Conservation (phyloP, 2,113 vertebrate species). For the Galbula dea region DNA sequence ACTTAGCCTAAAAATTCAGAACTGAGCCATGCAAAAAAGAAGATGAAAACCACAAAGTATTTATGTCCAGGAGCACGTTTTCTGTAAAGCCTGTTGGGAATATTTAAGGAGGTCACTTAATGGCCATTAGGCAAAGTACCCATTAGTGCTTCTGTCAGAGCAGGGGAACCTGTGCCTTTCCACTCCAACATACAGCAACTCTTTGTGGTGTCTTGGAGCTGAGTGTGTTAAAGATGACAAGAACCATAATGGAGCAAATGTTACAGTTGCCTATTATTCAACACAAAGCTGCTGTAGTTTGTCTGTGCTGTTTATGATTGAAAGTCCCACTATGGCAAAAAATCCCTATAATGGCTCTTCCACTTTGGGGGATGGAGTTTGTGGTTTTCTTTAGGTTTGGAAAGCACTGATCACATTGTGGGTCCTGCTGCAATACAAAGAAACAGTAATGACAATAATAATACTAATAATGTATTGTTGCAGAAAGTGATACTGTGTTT, state of each 20-base stretch:
- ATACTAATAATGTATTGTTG: neutral
- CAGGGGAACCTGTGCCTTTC: neutral
- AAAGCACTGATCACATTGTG: neutral
- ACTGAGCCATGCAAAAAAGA: neutral
- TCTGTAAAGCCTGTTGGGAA: neutral
- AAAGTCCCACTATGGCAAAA: neutral
- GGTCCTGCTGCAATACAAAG: constrained; percentile 9
- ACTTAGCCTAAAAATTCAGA: neutral
- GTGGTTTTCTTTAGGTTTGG: neutral
- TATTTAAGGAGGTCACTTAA: neutral
- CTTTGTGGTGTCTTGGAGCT: neutral
- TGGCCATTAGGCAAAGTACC: neutral
- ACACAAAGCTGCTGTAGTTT: neutral
- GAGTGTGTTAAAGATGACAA: neutral
- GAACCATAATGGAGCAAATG: neutral
- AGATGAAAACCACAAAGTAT: neutral
- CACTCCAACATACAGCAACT: neutral
- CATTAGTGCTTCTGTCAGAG: neutral
- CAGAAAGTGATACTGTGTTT: constrained; percentile 42
- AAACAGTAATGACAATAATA: constrained; percentile 36
- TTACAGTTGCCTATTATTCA: neutral
- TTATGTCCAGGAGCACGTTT: neutral
- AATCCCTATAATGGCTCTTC: neutral
- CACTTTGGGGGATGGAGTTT: neutral
- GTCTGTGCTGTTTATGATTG: neutral